Evolutionary conservation across 2,113 vertebrate genomes (phyloP).

Genomic region (Sclerurus mexicanus): DNA sequence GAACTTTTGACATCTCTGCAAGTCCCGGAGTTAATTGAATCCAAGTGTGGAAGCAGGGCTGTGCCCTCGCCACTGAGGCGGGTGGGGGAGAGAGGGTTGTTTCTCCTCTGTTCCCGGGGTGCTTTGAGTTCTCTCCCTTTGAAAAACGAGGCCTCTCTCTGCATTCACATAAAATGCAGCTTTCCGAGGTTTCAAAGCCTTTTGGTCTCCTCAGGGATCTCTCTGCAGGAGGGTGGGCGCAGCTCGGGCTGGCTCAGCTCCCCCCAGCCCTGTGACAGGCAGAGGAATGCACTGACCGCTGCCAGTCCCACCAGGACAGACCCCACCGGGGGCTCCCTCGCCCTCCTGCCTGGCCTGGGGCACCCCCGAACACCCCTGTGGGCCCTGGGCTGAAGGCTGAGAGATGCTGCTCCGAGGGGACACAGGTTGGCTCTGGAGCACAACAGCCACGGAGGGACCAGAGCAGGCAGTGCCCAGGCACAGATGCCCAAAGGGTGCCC

Average conservation of each 20-base stretch:
- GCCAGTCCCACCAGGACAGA: background rate
- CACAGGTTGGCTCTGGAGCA: accelerated
- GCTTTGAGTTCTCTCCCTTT: constrained; percentile 45
- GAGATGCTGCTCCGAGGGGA: background rate
- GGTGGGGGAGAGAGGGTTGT: background rate
- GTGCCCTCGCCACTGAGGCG: background rate
- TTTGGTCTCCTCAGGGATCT: constrained; percentile 16
- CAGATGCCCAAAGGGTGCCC: background rate
- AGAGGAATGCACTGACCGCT: background rate
- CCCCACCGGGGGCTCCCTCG: background rate
- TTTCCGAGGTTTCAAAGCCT: constrained; percentile 40
- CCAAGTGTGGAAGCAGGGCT: background rate
- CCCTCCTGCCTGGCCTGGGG: background rate
- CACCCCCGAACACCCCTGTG: accelerated
- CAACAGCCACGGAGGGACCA: background rate
- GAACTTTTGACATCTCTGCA: background rate
- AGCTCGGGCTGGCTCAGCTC: background rate
- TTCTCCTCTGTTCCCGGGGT: constrained; percentile 23
- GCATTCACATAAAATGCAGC: constrained; percentile 17
- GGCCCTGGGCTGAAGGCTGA: background rate
- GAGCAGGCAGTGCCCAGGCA: accelerated
- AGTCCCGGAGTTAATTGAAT: background rate
- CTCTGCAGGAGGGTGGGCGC: background rate
- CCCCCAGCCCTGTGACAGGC: background rate
- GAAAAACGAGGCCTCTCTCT: constrained; percentile 36